phyloP scores from a whole-genome alignment of 2,797 vertebrate species.

The Nyctalus aviator region DNA sequence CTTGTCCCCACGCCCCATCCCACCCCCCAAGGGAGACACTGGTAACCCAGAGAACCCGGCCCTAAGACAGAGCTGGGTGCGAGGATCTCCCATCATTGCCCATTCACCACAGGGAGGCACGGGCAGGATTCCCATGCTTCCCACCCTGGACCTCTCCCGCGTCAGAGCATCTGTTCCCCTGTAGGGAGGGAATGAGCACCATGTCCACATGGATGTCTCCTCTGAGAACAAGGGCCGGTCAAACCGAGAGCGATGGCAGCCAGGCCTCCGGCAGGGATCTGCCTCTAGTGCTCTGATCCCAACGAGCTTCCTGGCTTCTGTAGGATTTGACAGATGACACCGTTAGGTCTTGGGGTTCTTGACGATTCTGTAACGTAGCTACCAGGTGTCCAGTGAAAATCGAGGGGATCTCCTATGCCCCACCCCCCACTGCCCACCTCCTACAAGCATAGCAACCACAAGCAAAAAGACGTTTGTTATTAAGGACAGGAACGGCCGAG shows the following conservation, averaged over 20 bases:
- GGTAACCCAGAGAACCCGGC: neutral
- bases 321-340: neutral
- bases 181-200: neutral
- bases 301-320: neutral
- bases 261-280: neutral
- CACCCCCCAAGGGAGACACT: neutral
- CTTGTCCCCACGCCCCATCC: neutral
- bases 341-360: neutral
- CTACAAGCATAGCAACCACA: neutral
- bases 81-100: neutral
- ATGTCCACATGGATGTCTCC: neutral
- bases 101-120: neutral
- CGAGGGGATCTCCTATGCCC: neutral
- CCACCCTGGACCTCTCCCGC: neutral
- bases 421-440: neutral
- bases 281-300: no score
- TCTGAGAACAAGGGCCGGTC: neutral
- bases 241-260: neutral
- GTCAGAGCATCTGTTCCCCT: neutral
- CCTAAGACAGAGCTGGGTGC: neutral
- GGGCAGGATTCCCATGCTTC: neutral
- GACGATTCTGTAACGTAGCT: neutral
- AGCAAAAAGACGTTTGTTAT: neutral
- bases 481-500: conserved; percentile 11
- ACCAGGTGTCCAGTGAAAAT: neutral